Evolutionary conservation across 2,113 vertebrate species (phyloP), one percentile per base, ranked within the genome.

Genomic region (Phalacrocorax carbo): DNA sequence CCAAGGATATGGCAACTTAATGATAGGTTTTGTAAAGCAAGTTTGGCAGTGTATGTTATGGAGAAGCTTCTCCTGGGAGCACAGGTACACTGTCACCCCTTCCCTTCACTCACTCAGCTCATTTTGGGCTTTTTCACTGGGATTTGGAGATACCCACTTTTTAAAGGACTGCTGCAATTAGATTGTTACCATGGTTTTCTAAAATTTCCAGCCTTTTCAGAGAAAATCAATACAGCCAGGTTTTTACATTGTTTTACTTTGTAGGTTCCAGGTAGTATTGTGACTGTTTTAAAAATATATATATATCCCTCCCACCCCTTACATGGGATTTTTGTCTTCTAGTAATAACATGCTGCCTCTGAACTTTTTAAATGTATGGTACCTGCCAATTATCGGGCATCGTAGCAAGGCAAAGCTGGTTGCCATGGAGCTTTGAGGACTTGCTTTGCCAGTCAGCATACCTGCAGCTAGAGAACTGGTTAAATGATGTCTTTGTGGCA

Each of bases 381-480:
- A 54, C 57, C 62, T 97, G 88, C 78, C 85, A 88, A 36, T 93
- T 95, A 71, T 73, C 61, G 81, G 44, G 80, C 57, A 69, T 81
- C 1, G 3, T 48, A 90, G 96, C 68, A 90, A 69, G 92, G 86
- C 57, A 66, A 75, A 86, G 61, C 73, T 6, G 36, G 94, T 97
- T 97, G 86, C 94, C 80, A 92, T 94, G 95, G 96, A 84, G 83
- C 77, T 86, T 71, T 69, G 80, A 84, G 86, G 83, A 75, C 82
- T 79, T 81, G 65, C 71, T 90, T 94, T 0, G 0, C 49, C 27
- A 77, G 75, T 70, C 75, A 92, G 82, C 3, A 1, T 85, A 88
- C 93, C 85, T 94, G 54, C 71, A 90, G 90, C 75, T 80, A 72
- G 38, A 87, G 36, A 88, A 32, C 27, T 36, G 62, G 40, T 76